Percentiles rank a stretch among this genome's conserved stretches.
Evolutionary conservation across 2,113 vertebrate species (phyloP).

Genomic region (Malurus melanocephalus): DNA sequence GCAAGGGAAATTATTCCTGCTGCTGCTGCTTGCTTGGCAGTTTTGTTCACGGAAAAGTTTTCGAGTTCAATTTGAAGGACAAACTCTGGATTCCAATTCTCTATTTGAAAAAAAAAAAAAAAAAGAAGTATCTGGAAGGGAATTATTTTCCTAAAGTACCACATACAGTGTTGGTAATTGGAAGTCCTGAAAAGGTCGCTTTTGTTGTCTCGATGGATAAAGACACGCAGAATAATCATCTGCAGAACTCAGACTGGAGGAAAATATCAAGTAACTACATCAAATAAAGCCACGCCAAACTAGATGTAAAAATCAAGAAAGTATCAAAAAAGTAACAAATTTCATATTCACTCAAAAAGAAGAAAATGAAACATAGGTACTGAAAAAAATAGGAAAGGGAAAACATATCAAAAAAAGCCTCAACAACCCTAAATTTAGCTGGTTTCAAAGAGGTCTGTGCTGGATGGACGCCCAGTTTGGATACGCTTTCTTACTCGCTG

Average conservation of each 20-base stretch:
- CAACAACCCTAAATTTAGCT: constrained; percentile 15
- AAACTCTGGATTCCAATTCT: neutral
- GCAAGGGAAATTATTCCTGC: neutral
- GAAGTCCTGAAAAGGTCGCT: constrained; percentile 36
- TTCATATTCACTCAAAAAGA: neutral
- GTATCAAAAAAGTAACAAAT: neutral
- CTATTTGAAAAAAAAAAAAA: neutral
- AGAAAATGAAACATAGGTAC: neutral
- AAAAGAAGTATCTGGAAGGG: neutral
- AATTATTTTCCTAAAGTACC: constrained; percentile 38
- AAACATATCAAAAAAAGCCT: neutral
- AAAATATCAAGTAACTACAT: neutral
- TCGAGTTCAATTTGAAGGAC: neutral
- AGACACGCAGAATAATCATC: neutral
- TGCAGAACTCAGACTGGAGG: neutral
- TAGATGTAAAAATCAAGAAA: neutral
- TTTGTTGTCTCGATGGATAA: constrained; percentile 20
- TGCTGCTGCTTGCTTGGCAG: neutral
- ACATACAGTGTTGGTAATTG: constrained; percentile 29
- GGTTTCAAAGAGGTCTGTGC: constrained; percentile 38
- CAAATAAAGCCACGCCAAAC: neutral
- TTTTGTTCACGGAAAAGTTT: constrained; percentile 6
- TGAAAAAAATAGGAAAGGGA: neutral
- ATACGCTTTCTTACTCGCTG: constrained; percentile 47
- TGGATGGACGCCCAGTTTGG: constrained; percentile 16